These are phyloP conservation scores for Tolmerus cingulatus DNA, from an alignment of 2,888 invertebrate species.

Conservation along the genomic window DNA sequence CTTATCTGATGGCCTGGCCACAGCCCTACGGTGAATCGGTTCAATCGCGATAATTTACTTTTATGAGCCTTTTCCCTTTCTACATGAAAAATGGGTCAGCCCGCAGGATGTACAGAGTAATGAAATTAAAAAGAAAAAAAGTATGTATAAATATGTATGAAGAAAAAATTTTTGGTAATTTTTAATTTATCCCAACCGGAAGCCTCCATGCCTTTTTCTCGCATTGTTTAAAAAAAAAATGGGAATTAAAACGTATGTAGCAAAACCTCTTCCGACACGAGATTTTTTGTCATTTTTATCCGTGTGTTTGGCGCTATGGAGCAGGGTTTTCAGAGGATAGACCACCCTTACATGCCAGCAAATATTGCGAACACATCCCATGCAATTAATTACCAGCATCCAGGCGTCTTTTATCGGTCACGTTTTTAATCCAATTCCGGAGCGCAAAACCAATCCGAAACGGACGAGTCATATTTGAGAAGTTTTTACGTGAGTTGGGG, in stretches of 20 bases:
- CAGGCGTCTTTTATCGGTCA: conserved; percentile 1
- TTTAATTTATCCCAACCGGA: conserved; percentile 5
- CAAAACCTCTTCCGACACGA: neutral
- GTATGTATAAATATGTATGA: neutral
- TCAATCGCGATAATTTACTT: conserved; percentile 35
- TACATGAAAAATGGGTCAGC: conserved; percentile 16
- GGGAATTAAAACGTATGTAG: neutral
- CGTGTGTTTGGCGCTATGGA: neutral
- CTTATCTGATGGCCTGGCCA: conserved; percentile 15
- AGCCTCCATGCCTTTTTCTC: neutral
- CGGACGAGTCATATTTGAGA: neutral
- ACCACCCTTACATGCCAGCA: neutral
- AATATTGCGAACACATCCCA: neutral
- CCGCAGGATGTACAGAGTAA: conserved; percentile 10
- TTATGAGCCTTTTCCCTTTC: conserved; percentile 16
- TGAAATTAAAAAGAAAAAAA: conserved; percentile 14
- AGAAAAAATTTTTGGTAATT: conserved; percentile 14
- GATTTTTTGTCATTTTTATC: neutral
- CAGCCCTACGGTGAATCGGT: conserved; percentile 5
- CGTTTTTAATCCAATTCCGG: conserved; percentile 26
- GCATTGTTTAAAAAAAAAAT: neutral
- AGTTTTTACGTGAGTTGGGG: conserved; percentile 2
- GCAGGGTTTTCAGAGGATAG: neutral
- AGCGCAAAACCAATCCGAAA: neutral
- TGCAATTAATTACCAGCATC: neutral